Conservation (phyloP, 1,140 invertebrate species). For the Cherax quadricarinatus region DNA sequence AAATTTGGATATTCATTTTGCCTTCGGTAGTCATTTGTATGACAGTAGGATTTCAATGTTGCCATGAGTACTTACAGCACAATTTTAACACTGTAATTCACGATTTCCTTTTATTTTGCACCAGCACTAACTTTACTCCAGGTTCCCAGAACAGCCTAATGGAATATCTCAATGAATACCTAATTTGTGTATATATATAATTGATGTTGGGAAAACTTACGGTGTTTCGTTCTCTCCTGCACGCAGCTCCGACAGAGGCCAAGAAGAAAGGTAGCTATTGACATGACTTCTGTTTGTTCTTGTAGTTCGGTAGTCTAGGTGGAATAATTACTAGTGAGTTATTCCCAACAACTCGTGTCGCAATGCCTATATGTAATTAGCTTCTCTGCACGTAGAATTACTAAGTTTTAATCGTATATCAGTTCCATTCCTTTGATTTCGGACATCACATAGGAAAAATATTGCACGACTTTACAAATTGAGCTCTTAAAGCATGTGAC, state of each 20-base stretch:
- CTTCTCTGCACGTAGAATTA: background rate
- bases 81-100: too few relatives aligned
- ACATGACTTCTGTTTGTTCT: background rate
- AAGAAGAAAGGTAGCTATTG: constrained; percentile 55
- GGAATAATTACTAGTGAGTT: background rate
- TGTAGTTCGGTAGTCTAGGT: background rate
- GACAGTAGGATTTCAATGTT: background rate
- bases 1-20: too few relatives aligned
- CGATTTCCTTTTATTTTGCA: background rate
- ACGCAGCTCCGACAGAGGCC: constrained; percentile 58
- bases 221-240: constrained; percentile 8
- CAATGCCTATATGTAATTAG: constrained; percentile 1
- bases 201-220: background rate
- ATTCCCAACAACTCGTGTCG: background rate
- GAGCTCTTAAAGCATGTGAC: background rate
- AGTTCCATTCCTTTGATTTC: constrained; percentile 3
- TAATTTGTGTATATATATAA: background rate
- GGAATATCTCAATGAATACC: background rate
- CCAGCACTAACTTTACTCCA: background rate
- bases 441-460: background rate
- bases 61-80: background rate
- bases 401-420: background rate
- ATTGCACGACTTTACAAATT: background rate
- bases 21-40: too few relatives aligned
- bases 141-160: background rate